Percentiles rank a stretch among this genome's conserved stretches.
Evolutionary conservation across 2,113 vertebrate genomes (phyloP).

Genomic region (Sinocyclocheilus rhinocerous): DNA sequence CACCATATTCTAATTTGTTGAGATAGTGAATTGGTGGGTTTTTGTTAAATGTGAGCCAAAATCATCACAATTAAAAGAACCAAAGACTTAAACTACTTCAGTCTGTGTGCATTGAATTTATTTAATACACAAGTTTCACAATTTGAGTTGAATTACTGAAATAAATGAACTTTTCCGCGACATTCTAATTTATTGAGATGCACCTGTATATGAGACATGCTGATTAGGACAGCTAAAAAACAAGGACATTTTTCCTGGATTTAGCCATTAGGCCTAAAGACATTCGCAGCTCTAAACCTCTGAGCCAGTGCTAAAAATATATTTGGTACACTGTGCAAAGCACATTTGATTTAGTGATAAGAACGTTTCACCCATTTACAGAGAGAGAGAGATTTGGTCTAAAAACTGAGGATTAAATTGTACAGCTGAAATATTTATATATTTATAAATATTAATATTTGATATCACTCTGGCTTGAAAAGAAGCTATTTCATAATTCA

Average conservation of each 20-base stretch:
- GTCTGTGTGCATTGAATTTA: too few species aligned
- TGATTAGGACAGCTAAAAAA: constrained; percentile 24
- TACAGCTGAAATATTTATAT: constrained; percentile 47
- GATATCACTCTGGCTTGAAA: neutral
- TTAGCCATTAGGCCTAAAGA: constrained; percentile 24
- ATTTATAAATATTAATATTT: neutral
- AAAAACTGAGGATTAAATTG: constrained; percentile 59
- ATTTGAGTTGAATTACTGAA: too few species aligned
- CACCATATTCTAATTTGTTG: too few species aligned
- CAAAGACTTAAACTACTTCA: too few species aligned
- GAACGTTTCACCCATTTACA: constrained; percentile 12
- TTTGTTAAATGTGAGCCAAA: too few species aligned
- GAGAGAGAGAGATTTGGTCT: neutral
- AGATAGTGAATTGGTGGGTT: too few species aligned
- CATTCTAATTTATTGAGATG: too few species aligned
- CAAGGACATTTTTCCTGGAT: constrained; percentile 29
- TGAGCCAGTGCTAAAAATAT: constrained; percentile 42
- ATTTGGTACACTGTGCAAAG: constrained; percentile 25
- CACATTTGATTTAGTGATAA: constrained; percentile 21
- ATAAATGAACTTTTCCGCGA: too few species aligned
- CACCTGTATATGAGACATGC: neutral
- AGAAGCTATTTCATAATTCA: neutral
- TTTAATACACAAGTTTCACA: too few species aligned
- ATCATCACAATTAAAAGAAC: too few species aligned
- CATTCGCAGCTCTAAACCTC: constrained; percentile 12